Base-by-base conservation (phyloP, 2,888 invertebrate species). In the Pandemis heparana region DNA sequence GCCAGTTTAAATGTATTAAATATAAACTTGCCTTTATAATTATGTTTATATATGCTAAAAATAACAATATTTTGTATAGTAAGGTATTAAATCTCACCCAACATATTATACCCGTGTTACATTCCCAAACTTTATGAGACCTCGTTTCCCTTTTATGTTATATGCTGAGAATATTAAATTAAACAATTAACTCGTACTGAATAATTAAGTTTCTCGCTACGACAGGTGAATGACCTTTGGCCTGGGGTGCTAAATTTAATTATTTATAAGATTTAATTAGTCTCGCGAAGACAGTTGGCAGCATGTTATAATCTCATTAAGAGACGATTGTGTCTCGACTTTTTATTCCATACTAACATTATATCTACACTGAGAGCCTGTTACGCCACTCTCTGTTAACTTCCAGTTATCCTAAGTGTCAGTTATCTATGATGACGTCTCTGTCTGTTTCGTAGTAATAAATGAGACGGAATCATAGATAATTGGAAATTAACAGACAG, bases 191-290 rank as follows among this genome's bases (percentile, higher is more conserved):
- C 63, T 48, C 39, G 23, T 60, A 61, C 56, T 51, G 43, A 56
- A 39, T 71, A 63, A 73, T 73, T 68, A 63, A 59, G 63, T 61
- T 66, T 32, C 67, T 8, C n/a, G 14, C 41, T 46, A 62, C 56
- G 39, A 63, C 63, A 68, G 38, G 68, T 59, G 68, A 73, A 73
- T 73, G 63, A 63, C 72, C 72, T 72, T 41, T 60, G 67, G 16
- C 62, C 62, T 46, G 72, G 38, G 41, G 56, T 12, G 56, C 61
- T 62, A 9, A 68, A 63, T 68, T 68, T 63, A 68, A 73, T 68
- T 59, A 68, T 48, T 59, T 59, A 72, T 56, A 12, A 67, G 39
- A 48, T 41, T 68, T 63, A 71, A 71, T 71, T 18, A 71, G 32
- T 43, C 39, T 39, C 14, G 6, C 60, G 38, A 39, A 43, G 38